Conservation (phyloP, 2,113 vertebrate species). For the Lampris megalopsis region DNA sequence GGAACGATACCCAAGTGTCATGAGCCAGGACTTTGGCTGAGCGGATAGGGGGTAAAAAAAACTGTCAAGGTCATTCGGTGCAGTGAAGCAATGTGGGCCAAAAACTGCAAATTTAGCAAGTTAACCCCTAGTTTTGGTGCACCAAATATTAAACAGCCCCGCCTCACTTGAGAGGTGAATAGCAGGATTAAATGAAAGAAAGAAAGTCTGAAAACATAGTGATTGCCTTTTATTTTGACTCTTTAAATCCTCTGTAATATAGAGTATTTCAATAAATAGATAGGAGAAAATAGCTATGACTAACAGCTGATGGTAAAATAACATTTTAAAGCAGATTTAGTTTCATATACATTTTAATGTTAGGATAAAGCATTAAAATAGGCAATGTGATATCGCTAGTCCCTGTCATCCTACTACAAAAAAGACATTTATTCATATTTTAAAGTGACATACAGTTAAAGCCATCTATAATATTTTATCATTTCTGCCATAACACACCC, state of each 20-base stretch:
- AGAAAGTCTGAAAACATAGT: slow-evolving; percentile 24
- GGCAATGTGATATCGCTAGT: slow-evolving; percentile 75
- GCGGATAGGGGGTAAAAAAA: no score
- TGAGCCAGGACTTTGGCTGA: no score
- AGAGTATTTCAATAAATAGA: slow-evolving; percentile 54
- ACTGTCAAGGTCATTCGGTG: no score
- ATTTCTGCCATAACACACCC: slow-evolving; percentile 4
- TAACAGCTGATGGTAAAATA: slow-evolving; percentile 38
- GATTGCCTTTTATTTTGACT: slow-evolving; percentile 63
- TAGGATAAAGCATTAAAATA: slow-evolving; percentile 36
- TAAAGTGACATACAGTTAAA: slow-evolving; percentile 29
- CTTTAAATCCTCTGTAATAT: slow-evolving; percentile 73
- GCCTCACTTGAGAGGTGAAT: no score
- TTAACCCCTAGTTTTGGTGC: no score
- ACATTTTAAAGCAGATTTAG: slow-evolving; percentile 45
- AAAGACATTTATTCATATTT: slow-evolving; percentile 48
- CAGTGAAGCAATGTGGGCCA: no score
- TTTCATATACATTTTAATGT: slow-evolving; percentile 57
- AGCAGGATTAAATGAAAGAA: no score
- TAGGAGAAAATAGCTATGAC: slow-evolving; percentile 78
- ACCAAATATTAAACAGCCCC: no score
- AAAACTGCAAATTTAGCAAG: no score
- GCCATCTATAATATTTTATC: not conserved
- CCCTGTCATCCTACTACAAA: slow-evolving; percentile 67
- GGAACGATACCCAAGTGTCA: no score